Evolutionary conservation across 2,888 invertebrate species (phyloP).

Genomic region (Homarus gammarus): DNA sequence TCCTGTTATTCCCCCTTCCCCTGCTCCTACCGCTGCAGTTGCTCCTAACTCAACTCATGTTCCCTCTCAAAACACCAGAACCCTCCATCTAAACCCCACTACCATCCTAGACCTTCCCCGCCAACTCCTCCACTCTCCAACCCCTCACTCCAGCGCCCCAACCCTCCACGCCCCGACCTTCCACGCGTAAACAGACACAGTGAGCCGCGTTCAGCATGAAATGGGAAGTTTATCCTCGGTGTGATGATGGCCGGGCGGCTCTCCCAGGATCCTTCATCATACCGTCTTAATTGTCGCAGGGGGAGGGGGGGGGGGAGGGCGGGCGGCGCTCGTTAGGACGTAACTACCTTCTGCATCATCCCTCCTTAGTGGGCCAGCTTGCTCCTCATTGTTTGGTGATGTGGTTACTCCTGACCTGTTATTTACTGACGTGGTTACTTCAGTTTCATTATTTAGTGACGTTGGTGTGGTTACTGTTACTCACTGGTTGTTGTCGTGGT

Average conservation of each 20-base stretch:
- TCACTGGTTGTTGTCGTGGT: too few species aligned
- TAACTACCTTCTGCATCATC: slow-evolving; percentile 29
- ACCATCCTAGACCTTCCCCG: too few species aligned
- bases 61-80: neutral
- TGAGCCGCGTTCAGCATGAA: neutral
- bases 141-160: too few species aligned
- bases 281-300: slow-evolving; percentile 23
- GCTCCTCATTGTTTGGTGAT: slow-evolving; percentile 3
- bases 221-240: slow-evolving; percentile 28
- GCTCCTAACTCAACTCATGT: neutral
- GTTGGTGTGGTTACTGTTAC: too few species aligned
- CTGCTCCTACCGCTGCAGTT: neutral
- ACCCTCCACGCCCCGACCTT: too few species aligned
- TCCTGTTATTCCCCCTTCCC: neutral
- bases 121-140: neutral
- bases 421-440: neutral
- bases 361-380: slow-evolving; percentile 19
- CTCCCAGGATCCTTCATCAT: slow-evolving; percentile 27
- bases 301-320: slow-evolving; percentile 12
- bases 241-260: slow-evolving; percentile 21
- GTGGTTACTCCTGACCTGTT: slow-evolving; percentile 13
- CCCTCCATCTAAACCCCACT: too few species aligned
- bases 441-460: too few species aligned
- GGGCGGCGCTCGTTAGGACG: slow-evolving; percentile 23
- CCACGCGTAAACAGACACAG: neutral